phyloP scores from a whole-genome alignment of 2,888 invertebrate genomes.

The Mayetiola destructor region DNA sequence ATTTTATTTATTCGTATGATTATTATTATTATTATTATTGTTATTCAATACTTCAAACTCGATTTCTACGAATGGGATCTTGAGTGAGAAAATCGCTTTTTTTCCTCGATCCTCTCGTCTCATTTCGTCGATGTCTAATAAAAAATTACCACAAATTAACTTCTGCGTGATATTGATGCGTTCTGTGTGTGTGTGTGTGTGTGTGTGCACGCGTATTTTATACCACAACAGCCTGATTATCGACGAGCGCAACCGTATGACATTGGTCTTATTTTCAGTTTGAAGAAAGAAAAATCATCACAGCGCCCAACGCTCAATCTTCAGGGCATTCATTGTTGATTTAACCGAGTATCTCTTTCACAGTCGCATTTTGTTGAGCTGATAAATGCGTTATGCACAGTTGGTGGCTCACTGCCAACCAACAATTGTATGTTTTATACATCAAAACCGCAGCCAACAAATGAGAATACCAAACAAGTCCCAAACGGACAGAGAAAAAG shows the following conservation, averaged over 20 bases:
- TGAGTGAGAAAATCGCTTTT: no score
- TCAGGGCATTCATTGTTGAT: not conserved
- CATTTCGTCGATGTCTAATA: no score
- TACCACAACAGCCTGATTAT: no score
- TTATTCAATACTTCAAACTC: no score
- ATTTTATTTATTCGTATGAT: slow-evolving; percentile 2
- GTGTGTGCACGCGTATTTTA: not conserved
- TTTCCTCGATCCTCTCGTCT: no score
- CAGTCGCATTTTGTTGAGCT: not conserved
- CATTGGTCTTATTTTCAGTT: not conserved
- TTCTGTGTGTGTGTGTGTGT: not conserved
- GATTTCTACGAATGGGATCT: no score
- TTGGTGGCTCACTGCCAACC: slow-evolving; percentile 8
- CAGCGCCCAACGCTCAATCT: no score
- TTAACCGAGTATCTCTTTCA: not conserved
- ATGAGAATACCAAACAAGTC: no score
- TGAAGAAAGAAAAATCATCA: slow-evolving; percentile 10
- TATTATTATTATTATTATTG: no score
- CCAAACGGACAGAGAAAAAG: no score
- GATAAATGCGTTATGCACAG: slow-evolving; percentile 11
- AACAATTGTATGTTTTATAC: not conserved
- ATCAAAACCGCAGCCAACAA: slow-evolving; percentile 1
- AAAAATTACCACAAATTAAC: not conserved
- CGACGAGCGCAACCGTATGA: not conserved
- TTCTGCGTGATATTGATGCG: not conserved